Evolutionary conservation across 35 echinoderm and acorn worm species (phyloP), one percentile per base, ranked within the genome.

Genomic region (Acanthaster planci): DNA sequence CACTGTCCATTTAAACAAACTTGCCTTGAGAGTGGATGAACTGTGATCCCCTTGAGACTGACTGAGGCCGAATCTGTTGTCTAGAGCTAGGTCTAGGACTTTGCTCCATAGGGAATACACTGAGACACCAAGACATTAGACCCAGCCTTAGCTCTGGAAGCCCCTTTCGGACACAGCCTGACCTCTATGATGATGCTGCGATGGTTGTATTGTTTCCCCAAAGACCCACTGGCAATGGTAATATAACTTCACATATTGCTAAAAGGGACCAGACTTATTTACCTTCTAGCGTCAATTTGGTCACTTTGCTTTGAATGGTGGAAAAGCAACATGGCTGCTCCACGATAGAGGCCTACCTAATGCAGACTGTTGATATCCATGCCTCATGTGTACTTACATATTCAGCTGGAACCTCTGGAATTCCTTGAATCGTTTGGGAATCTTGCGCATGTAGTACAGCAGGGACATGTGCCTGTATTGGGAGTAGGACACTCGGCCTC

Each of bases 401-500:
- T 72, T 72, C 26, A 34, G 26, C 64, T 72, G 26, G 30, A 72
- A 72, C 34, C 30, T 72, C 30, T 72, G 22, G 64, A 72, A 72
- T 0, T 72, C 64, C 64, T 72, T 72, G 7, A 72, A 23, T 72
- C 64, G 23, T 29, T 72, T 30, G 34, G 64, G 64, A 2, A 72
- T 26, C 64, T 21, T 72, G 10, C 34, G 23, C 26, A 72, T 26
- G 34, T 31, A 72, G 34, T 72, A 72, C 34, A 35, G 1, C 15
- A 72, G 16, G 7, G 64, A 72, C 64, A 72, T 72, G 26, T 72
- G 64, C 64, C 64, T 21, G 64, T 72, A 72, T 35, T 72, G 64
- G 7, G 64, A 72, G 23, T 72, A 72, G 22, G 64, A 27, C 23
- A 72, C 1, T 9, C 30, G 64, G 7, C 34, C 64, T 34, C 19